These are phyloP conservation scores for Drosophila burlai DNA, from an alignment of 1,140 invertebrate genomes.

Conservation along the genomic window DNA sequence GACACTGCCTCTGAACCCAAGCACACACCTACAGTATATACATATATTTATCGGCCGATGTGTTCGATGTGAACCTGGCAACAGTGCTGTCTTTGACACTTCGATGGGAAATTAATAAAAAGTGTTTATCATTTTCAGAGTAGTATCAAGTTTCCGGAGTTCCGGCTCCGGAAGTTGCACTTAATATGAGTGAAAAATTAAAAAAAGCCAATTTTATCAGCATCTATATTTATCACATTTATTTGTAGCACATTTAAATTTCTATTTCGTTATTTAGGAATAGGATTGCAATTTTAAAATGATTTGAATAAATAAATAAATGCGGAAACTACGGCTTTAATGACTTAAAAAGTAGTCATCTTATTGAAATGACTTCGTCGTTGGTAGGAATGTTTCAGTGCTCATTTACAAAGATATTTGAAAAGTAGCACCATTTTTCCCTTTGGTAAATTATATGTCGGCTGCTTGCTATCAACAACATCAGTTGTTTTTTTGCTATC, in stretches of 20 bases:
- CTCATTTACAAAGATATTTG: background rate
- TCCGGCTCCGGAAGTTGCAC: background rate
- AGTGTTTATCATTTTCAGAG: too few relatives aligned
- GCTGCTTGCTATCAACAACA: background rate
- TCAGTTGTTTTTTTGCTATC: constrained; percentile 3
- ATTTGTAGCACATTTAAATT: too few relatives aligned
- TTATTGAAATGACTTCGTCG: background rate
- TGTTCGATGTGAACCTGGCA: constrained; percentile 7
- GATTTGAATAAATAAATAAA: too few relatives aligned
- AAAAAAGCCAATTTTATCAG: background rate
- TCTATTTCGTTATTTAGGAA: too few relatives aligned
- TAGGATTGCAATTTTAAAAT: too few relatives aligned
- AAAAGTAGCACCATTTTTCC: background rate
- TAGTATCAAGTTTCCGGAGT: background rate
- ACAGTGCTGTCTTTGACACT: background rate
- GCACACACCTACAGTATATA: background rate
- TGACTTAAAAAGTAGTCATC: too few relatives aligned
- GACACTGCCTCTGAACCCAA: constrained; percentile 1
- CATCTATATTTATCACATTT: background rate
- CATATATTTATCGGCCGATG: background rate
- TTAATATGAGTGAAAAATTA: background rate
- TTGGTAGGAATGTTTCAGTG: background rate
- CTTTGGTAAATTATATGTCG: background rate
- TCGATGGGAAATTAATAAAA: constrained; percentile 2
- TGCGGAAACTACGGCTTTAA: too few relatives aligned